Base-by-base conservation (phyloP, 1,140 invertebrate species). In the Ostrea denselamellosa region DNA sequence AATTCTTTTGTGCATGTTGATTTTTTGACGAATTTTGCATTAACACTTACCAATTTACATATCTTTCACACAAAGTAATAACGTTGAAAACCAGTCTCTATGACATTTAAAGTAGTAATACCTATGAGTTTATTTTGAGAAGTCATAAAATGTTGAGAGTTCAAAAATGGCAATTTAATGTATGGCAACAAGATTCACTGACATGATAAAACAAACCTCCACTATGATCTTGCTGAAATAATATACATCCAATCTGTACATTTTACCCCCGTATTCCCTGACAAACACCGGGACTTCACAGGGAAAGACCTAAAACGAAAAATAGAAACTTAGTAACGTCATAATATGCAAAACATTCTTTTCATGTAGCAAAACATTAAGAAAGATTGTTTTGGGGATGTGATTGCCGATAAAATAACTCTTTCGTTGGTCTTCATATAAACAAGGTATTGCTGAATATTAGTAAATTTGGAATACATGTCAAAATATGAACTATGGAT, bases 211-310 rank as follows among this genome's bases (percentile, higher is more conserved):
- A 97, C 95, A 68, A 54, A 97, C 96, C 94, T 99, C 98, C 0
- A 98, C 97, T 44, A 99, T 92, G 0, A 97, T 98, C 95, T 99
- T 99, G 86, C 97, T 97, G 19, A 99, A 94, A 95, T 99, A 99
- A 94, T 99, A 99, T 0, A 98, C 96, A 91, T 98, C 98, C 0
- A 97, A 97, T 68, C 98, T 96, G 93, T 99, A 99, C 96, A 99
- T 97, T 51, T 98, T 98, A 92, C 97, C 98, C 85, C 97, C 96
- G 93, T 99, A 97, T 95, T 99, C 98, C 51, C 98, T 95, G 88
- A 99, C 95, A 94, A 99, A 99, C 84, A 99, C 97, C 0, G 98
- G 97, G 17, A 99, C 95, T 94, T 99, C 98, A 0, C 96, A 96
- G 92, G 98, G 98, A 93, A 99, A 99, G 0, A 98, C 97, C 98